Conservation (phyloP, 2,797 vertebrate species). For the Lindbergichthys nudifrons region DNA sequence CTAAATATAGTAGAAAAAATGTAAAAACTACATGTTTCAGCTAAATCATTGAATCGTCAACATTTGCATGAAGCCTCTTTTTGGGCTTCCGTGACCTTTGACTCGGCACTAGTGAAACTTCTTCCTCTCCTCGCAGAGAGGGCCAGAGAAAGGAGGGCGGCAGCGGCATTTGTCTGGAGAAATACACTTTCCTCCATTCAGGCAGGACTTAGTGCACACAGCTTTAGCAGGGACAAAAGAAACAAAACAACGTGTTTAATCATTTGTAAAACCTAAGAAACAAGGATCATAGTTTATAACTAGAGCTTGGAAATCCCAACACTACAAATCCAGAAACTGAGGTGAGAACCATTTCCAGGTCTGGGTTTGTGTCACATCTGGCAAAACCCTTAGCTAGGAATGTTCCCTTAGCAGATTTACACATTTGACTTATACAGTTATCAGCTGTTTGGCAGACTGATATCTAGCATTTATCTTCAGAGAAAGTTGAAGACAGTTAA, state of each 20-base stretch:
- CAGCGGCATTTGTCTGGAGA: conserved; percentile 88
- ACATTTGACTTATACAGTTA: background rate
- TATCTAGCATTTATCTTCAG: background rate
- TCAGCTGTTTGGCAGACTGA: background rate
- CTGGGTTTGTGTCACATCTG: conserved; percentile 45
- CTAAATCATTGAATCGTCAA: conserved; percentile 19
- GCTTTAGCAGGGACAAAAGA: conserved; percentile 71
- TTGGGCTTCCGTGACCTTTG: conserved; percentile 38
- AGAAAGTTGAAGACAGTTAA: background rate
- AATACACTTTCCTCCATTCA: conserved; percentile 90
- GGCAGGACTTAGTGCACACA: conserved; percentile 84
- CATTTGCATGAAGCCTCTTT: background rate
- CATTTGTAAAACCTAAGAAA: background rate
- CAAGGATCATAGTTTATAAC: background rate
- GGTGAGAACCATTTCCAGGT: conserved; percentile 5
- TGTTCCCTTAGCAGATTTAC: background rate
- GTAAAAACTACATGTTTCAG: conserved; percentile 25
- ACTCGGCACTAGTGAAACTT: conserved; percentile 65
- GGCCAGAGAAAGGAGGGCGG: conserved; percentile 81
- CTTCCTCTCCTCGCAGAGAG: conserved; percentile 85
- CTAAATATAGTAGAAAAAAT: conserved; percentile 17
- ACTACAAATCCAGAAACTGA: conserved; percentile 12
- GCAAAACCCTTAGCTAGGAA: conserved; percentile 28
- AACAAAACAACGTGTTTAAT: background rate
- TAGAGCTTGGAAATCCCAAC: conserved; percentile 16